phyloP scores from a whole-genome alignment of 2,888 invertebrate species.

The Mesoligia furuncula region DNA sequence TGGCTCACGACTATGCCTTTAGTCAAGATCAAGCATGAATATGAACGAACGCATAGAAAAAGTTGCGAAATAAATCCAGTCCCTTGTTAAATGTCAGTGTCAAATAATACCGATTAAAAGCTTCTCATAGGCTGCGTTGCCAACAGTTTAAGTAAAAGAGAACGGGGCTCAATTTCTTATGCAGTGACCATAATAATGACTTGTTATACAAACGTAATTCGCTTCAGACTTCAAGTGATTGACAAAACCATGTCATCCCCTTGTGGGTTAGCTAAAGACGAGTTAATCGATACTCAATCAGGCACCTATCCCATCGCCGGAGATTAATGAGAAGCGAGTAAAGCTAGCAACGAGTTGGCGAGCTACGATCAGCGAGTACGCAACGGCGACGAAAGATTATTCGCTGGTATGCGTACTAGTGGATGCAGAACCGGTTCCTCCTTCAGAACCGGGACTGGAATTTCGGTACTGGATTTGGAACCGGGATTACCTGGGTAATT shows the following conservation, averaged over 20 bases:
- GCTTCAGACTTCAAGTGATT: neutral
- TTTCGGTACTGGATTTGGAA: too few species aligned
- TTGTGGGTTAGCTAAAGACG: neutral
- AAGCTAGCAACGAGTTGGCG: neutral
- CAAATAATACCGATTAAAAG: neutral
- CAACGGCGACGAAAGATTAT: neutral
- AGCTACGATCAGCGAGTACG: neutral
- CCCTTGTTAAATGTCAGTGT: neutral
- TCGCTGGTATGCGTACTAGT: too few species aligned
- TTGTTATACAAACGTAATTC: slow-evolving; percentile 12
- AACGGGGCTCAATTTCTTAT: slow-evolving; percentile 3
- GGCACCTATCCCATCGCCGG: neutral
- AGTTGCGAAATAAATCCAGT: neutral
- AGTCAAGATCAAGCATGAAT: slow-evolving; percentile 11
- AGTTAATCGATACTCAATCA: slow-evolving; percentile 26
- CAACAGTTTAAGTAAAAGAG: neutral
- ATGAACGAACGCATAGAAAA: slow-evolving; percentile 1
- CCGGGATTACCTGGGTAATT: too few species aligned
- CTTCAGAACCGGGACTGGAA: too few species aligned
- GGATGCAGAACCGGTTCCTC: too few species aligned
- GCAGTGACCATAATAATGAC: slow-evolving; percentile 21
- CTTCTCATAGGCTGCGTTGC: neutral
- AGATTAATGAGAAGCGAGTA: neutral
- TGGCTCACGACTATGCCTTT: neutral
- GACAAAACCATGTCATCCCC: slow-evolving; percentile 5